Percentiles rank a stretch among this genome's conserved stretches.
These are phyloP conservation scores for Macropis europaea DNA, from an alignment of 2,888 invertebrate genomes.

Conservation along the genomic window DNA sequence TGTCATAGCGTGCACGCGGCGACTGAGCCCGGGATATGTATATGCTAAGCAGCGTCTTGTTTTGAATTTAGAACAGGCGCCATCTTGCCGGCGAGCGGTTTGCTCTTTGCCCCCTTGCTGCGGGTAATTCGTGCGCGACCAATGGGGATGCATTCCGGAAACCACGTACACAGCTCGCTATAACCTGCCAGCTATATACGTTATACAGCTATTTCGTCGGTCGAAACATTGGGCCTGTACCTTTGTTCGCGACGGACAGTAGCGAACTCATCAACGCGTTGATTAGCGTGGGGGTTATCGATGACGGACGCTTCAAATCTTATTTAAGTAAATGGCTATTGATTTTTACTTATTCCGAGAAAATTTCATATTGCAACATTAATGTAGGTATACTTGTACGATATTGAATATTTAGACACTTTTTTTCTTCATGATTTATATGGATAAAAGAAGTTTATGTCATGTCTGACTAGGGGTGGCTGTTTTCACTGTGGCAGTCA, in stretches of 20 bases:
- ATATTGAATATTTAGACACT: too few species aligned
- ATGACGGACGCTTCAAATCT: too few species aligned
- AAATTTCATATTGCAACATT: too few species aligned
- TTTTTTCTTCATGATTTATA: too few species aligned
- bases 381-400: too few species aligned
- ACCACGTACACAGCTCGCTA: constrained; percentile 54
- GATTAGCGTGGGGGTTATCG: too few species aligned
- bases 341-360: too few species aligned
- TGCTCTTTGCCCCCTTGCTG: constrained; percentile 77
- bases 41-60: constrained; percentile 79
- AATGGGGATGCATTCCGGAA: constrained; percentile 67
- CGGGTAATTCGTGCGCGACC: constrained; percentile 71
- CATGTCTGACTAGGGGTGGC: too few species aligned
- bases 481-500: too few species aligned
- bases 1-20: constrained; percentile 77
- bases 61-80: constrained; percentile 80
- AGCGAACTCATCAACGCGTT: constrained; percentile 70
- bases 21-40: constrained; percentile 74
- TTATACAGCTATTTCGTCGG: constrained; percentile 56
- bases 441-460: too few species aligned
- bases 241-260: constrained; percentile 67
- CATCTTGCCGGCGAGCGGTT: constrained; percentile 77
- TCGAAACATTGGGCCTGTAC: constrained; percentile 48
- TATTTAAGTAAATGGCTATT: too few species aligned
- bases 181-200: constrained; percentile 53